These are phyloP conservation scores for Lasioglossum lativentre DNA, from an alignment of 2,888 invertebrate species.

Conservation along the genomic window DNA sequence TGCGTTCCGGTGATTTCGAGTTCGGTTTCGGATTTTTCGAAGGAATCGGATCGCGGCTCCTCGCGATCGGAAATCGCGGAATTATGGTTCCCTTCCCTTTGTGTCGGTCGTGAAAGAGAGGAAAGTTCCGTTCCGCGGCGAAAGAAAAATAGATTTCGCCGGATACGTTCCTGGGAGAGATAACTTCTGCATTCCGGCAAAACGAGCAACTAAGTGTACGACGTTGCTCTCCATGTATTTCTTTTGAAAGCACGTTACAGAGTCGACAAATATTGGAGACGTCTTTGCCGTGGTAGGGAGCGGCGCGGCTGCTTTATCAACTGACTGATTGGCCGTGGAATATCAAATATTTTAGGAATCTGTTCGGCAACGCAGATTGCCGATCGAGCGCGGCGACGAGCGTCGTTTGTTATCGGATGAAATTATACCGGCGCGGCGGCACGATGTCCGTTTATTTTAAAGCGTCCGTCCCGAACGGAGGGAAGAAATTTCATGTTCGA, in stretches of 20 bases:
- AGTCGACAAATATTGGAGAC: conserved; percentile 42
- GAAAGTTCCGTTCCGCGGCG: conserved; percentile 46
- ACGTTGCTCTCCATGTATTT: conserved; percentile 55
- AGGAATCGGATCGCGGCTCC: neutral
- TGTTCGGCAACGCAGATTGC: neutral
- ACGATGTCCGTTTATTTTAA: neutral
- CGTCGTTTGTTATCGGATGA: neutral
- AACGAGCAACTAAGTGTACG: conserved; percentile 37
- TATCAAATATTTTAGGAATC: conserved; percentile 1
- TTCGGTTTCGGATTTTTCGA: neutral
- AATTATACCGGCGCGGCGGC: neutral
- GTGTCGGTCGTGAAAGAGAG: conserved; percentile 37
- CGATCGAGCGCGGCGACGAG: neutral
- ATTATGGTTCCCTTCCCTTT: conserved; percentile 56
- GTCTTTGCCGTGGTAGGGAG: conserved; percentile 8
- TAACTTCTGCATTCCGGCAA: conserved; percentile 65
- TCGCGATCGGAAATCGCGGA: conserved; percentile 61
- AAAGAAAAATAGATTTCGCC: conserved; percentile 69
- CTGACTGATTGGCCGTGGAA: neutral
- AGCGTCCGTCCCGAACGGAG: neutral
- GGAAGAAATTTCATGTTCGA: conserved; percentile 19
- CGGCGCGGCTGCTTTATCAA: neutral
- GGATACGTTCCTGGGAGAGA: conserved; percentile 58
- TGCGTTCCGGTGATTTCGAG: neutral
- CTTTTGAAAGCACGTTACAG: conserved; percentile 58